Evolutionary conservation across 2,797 vertebrate species (phyloP).

Genomic region (Muscicapa comitata): DNA sequence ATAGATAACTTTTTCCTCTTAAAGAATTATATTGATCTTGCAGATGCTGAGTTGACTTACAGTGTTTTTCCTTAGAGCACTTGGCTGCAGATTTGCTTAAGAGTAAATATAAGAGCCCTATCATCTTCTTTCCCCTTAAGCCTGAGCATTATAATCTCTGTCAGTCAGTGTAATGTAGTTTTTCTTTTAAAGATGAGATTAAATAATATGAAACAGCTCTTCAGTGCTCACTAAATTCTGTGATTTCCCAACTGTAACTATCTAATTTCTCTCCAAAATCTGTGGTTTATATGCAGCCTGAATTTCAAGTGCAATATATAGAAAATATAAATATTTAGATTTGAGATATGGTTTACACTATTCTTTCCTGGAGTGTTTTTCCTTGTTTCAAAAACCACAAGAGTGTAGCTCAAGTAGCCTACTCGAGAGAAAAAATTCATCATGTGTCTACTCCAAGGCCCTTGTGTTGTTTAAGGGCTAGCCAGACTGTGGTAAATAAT

Average conservation of each 20-base stretch:
- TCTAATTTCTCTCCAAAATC: background rate
- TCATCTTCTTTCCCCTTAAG: slow-evolving; percentile 14
- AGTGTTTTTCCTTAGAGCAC: slow-evolving; percentile 29
- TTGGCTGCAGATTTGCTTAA: slow-evolving; percentile 37
- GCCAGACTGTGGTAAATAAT: background rate
- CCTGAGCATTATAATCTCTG: background rate
- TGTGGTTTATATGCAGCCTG: background rate
- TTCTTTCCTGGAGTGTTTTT: slow-evolving; percentile 2
- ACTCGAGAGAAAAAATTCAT: background rate
- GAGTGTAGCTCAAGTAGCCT: background rate
- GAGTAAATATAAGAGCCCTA: slow-evolving; percentile 8
- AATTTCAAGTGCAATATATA: background rate
- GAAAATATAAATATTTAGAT: slow-evolving; percentile 42
- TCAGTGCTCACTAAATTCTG: background rate
- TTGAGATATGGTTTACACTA: background rate
- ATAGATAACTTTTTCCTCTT: slow-evolving; percentile 33
- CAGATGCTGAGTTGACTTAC: slow-evolving; percentile 47
- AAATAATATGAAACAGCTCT: background rate
- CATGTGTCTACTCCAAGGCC: background rate
- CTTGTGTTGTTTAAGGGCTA: background rate
- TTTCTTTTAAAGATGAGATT: background rate
- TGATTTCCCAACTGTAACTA: background rate
- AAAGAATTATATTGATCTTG: slow-evolving; percentile 49
- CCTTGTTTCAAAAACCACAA: slow-evolving; percentile 30
- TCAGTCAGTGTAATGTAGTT: background rate